Conservation (phyloP, 2,113 vertebrate species). For the Mesocricetus auratus region DNA sequence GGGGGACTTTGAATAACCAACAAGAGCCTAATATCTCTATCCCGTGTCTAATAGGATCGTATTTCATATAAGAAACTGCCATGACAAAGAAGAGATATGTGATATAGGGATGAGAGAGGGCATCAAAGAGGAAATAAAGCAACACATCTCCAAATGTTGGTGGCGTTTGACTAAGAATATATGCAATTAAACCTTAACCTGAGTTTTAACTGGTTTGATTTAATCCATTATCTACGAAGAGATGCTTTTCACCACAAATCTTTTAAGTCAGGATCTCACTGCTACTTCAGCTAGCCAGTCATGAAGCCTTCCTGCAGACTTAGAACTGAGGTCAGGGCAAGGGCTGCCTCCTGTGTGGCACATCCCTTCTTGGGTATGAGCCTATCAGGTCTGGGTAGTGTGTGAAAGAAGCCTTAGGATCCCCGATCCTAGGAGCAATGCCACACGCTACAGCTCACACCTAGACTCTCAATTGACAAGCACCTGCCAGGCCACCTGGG, state of each 20-base stretch:
- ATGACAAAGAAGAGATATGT: slow-evolving; percentile 4
- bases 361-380: background rate
- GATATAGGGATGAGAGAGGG: background rate
- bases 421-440: background rate
- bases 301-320: background rate
- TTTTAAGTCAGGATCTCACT: slow-evolving; percentile 68
- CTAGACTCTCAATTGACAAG: background rate
- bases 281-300: background rate
- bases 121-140: slow-evolving; percentile 46
- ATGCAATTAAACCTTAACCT: slow-evolving; percentile 78
- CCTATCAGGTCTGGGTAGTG: background rate
- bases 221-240: slow-evolving; percentile 73
- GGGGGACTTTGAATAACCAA: background rate
- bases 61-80: slow-evolving; percentile 71
- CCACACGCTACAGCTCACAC: background rate
- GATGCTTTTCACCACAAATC: slow-evolving; percentile 63
- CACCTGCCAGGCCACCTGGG: background rate
- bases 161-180: slow-evolving; percentile 70
- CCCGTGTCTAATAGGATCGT: slow-evolving; percentile 70
- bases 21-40: slow-evolving; percentile 76
- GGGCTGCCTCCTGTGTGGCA: no score
- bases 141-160: slow-evolving; percentile 67
- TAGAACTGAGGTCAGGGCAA: background rate
- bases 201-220: slow-evolving; percentile 74
- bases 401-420: background rate